Base-by-base conservation (phyloP, 1,140 invertebrate genomes). In the Drosophila insularis region DNA sequence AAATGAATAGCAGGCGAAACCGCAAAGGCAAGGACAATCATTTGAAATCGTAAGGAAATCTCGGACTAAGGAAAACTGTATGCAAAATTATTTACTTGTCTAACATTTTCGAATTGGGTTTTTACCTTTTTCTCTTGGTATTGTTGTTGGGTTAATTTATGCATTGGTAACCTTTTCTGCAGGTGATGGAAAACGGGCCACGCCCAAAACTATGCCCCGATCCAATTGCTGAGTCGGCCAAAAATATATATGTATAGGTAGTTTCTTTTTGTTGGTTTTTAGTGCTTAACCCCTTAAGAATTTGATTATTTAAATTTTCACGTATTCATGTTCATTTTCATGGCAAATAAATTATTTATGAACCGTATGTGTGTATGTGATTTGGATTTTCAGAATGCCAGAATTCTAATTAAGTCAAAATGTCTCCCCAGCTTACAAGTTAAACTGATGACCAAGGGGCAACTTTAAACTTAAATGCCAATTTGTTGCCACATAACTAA, bases 291-390 rank as follows among this genome's bases (percentile, higher is more conserved):
- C 46, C 55, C 55, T 37, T 61, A 55, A 40, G 55, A 56, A 84
- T 89, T 89, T 84, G 80, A 89, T 87, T 87, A 87, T 89, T 82
- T 87, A 87, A 89, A 89, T 87, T 87, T 66, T 53, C 65, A 59
- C 65, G 75, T 75, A 35, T 58, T 35, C 55, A 58, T 35, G 55
- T 31, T 80, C 68, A 76, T 74, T 78, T 60, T 79, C 75, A 76
- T 73, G 78, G 82, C 72, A 31, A 60, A 87, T 87, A 74, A 72
- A 89, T 87, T 78, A 87, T 87, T 74, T 84, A 87, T 87, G 84
- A 87, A 68, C 40, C 68, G 14, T 71, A 54, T 58, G 40, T 53
- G 53, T 23, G 54, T 59, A 13, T 58, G 76, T 58, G 63, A 53
- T 66, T 78, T 14, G 56, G 55, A 77, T 69, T 71, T 74, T 67